phyloP scores from a whole-genome alignment of 2,888 invertebrate genomes.

The Sicus ferrugineus region DNA sequence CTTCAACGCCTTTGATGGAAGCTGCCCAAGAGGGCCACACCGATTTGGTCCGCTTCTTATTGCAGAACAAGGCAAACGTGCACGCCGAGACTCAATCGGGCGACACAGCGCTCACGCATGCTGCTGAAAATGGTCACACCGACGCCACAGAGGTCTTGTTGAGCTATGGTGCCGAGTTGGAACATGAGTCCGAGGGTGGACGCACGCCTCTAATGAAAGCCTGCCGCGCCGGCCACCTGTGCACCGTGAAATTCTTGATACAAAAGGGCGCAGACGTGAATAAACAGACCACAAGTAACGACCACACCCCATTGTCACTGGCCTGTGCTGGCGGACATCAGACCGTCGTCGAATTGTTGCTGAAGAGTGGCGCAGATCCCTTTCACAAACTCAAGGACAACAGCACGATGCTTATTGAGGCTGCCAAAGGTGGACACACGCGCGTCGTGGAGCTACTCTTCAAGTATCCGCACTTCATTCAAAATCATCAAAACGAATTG shows the following conservation, averaged over 20 bases:
- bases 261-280: constrained; percentile 87
- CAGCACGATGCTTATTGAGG: constrained; percentile 98
- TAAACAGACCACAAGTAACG: constrained; percentile 89
- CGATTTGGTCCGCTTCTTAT: constrained; percentile 84
- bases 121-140: constrained; percentile 98
- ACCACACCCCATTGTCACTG: constrained; percentile 95
- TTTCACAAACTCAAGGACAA: constrained; percentile 98
- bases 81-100: constrained; percentile 94
- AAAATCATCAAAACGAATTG: constrained; percentile 68
- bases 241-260: constrained; percentile 95
- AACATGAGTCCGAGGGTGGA: constrained; percentile 96
- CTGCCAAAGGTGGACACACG: constrained; percentile 97
- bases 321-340: constrained; percentile 97
- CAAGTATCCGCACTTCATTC: constrained; percentile 87
- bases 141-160: constrained; percentile 94
- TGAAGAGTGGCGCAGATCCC: constrained; percentile 92
- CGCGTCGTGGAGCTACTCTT: constrained; percentile 92
- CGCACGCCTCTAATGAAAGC: constrained; percentile 99
- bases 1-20: constrained; percentile 98
- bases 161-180: constrained; percentile 89
- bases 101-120: constrained; percentile 95
- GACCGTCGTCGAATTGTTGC: constrained; percentile 88
- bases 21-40: constrained; percentile 97
- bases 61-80: constrained; percentile 87
- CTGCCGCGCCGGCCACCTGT: constrained; percentile 93